Base-by-base conservation (phyloP, 2,113 vertebrate genomes). In the Rutilus rutilus region DNA sequence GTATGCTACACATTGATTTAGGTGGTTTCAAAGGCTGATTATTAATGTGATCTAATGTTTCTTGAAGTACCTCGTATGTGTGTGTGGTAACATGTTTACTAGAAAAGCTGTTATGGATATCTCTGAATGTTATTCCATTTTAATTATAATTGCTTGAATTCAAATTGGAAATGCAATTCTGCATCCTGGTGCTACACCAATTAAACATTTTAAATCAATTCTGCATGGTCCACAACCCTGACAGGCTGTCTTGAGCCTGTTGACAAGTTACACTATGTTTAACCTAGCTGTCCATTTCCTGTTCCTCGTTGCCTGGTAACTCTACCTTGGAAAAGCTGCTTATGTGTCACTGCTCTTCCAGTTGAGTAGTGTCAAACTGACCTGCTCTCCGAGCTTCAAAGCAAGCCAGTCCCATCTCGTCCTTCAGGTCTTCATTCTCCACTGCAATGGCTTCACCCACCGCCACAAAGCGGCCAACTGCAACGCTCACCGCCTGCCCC, bases 391-490 rank as follows among this genome's bases (percentile, higher is more conserved):
- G 96, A 12, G 97, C 98, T 91, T 99, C 98, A 0, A 95, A 95
- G 90, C 98, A 99, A 78, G 98, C 98, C 87, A 96, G 89, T 25
- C 91, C 96, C 97, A 99, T 99, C 95, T 99, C 98, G 90, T 98
- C 97, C 92, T 97, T 99, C 89, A 99, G 67, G 87, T 99, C 98
- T 86, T 94, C 94, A 90, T 99, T 99, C 95, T 99, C 98, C 0
- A 94, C 87, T 17, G 97, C 98, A 77, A 99, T 99, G 85, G 98
- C 97, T 93, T 99, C 97, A 2, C 98, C 98, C 8, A 99, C 97
- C 14, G 96, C 95, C 9, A 99, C 97, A 83, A 99, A 99, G 81
- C 97, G 97, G 30, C 96, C 97, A 78, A 99, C 98, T 6, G 98
- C 98, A 89, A 97, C 91, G 78, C 96, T 97, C 64, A 99, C 98